Percentiles rank a stretch among this genome's conserved stretches.
phyloP scores from a whole-genome alignment of 2,113 vertebrate genomes.

The Bucco capensis region DNA sequence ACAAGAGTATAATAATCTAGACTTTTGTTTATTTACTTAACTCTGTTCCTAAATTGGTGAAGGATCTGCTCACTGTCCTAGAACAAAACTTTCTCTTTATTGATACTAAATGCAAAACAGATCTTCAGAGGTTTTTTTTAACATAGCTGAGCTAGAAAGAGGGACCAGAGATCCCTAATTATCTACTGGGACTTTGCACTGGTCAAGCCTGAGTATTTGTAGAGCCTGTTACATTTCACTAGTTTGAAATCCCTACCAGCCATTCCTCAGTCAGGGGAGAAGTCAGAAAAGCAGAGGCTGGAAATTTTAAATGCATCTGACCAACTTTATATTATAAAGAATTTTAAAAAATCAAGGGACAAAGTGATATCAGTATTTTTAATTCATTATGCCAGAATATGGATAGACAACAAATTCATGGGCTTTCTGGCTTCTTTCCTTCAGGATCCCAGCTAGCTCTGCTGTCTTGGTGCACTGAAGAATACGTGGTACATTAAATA shows the following conservation, averaged over 20 bases:
- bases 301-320: background rate
- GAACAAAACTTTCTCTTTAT: background rate
- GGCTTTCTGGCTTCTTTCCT: background rate
- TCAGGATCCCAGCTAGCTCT: background rate
- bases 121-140: background rate
- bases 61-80: background rate
- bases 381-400: background rate
- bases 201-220: background rate
- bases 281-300: background rate
- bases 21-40: background rate
- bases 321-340: background rate
- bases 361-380: background rate
- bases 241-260: background rate
- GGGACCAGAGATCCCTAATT: background rate
- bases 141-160: background rate
- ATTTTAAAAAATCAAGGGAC: background rate
- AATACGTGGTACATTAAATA: background rate
- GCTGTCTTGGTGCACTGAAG: background rate
- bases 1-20: background rate
- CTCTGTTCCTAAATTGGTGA: background rate
- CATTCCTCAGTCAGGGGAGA: background rate
- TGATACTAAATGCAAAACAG: background rate
- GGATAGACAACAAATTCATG: fast-evolving
- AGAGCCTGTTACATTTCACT: background rate
- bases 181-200: background rate